phyloP scores from a whole-genome alignment of 2,113 vertebrate genomes.

The Ailurus styani region DNA sequence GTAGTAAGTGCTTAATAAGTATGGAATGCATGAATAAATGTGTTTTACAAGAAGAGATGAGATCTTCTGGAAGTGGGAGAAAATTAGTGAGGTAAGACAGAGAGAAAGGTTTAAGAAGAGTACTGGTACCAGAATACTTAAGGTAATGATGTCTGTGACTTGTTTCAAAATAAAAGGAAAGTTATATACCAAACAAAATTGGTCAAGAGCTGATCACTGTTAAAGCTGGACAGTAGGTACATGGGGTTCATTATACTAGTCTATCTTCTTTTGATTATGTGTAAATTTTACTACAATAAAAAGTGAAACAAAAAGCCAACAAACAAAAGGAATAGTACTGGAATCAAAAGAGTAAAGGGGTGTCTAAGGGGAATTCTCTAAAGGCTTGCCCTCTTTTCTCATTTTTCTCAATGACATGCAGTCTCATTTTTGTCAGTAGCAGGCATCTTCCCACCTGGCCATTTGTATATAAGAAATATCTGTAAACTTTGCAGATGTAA shows the following conservation, averaged over 20 bases:
- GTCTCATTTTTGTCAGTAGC: not conserved
- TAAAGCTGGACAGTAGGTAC: not conserved
- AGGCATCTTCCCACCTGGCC: not conserved
- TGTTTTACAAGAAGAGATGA: not conserved
- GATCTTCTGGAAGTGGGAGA: not conserved
- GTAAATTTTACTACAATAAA: conserved; percentile 7
- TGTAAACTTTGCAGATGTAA: not conserved
- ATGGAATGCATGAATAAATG: not conserved
- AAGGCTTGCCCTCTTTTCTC: not conserved
- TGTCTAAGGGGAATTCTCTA: not conserved
- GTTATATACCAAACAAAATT: not conserved
- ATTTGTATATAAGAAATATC: not conserved
- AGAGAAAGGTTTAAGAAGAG: not conserved
- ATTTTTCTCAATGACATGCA: not conserved
- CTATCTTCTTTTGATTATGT: not conserved
- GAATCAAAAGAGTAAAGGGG: not conserved
- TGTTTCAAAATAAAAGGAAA: conserved; percentile 31
- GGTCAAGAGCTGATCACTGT: not conserved
- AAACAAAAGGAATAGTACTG: not conserved
- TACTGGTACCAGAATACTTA: not conserved
- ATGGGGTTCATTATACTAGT: not conserved
- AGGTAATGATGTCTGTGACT: not conserved
- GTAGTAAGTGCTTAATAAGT: not conserved
- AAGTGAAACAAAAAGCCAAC: not conserved
- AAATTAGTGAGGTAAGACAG: not conserved